These are phyloP conservation scores for Embiotoca jacksoni DNA, from an alignment of 2,113 vertebrate species.

Conservation along the genomic window DNA sequence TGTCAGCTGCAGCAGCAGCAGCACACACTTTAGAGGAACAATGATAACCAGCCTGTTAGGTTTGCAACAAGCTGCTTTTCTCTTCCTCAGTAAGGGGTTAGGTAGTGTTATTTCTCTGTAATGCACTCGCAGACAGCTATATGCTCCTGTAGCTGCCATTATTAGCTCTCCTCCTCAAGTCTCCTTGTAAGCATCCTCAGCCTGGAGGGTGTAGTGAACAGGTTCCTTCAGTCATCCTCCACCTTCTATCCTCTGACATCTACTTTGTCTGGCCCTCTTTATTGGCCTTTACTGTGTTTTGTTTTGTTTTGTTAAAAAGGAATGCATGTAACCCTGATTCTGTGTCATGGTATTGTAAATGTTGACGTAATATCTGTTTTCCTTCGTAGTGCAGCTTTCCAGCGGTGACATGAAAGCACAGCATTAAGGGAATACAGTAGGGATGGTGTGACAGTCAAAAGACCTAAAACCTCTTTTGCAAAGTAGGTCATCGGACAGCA, in stretches of 20 bases:
- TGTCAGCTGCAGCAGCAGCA: constrained; percentile 5
- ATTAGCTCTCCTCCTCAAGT: neutral
- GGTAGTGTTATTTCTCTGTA: neutral
- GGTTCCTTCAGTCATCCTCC: constrained; percentile 8
- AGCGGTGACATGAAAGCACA: neutral
- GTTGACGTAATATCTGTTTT: neutral
- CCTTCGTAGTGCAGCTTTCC: constrained; percentile 4
- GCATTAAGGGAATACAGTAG: constrained; percentile 5
- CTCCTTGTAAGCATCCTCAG: constrained; percentile 42
- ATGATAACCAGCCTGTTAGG: neutral
- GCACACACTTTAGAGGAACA: neutral
- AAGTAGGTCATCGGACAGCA: constrained; percentile 81
- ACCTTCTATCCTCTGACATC: constrained; percentile 16
- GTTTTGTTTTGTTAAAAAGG: neutral
- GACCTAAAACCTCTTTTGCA: constrained; percentile 67
- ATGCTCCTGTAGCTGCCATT: constrained; percentile 16
- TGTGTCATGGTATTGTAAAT: neutral
- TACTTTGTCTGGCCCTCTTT: neutral
- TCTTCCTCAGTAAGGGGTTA: neutral
- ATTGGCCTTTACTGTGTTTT: neutral
- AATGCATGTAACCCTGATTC: neutral
- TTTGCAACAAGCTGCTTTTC: neutral
- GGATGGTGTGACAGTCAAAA: constrained; percentile 44
- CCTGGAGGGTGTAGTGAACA: constrained; percentile 18
- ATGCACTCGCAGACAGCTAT: neutral